Base-by-base conservation (phyloP, 2,888 invertebrate species). In the Lasiommata megera region DNA sequence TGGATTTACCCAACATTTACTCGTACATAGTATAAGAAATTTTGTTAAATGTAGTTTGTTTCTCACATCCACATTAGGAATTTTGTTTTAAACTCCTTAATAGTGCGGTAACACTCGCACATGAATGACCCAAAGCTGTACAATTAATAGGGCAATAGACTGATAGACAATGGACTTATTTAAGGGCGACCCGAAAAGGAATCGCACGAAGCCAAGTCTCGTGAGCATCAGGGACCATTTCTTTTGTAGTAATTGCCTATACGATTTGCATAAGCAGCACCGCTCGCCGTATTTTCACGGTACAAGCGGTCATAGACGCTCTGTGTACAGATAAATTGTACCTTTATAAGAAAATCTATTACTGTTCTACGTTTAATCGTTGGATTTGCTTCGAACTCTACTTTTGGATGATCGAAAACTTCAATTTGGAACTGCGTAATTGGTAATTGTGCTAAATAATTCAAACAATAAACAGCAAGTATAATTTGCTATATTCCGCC, bases 201-300 rank as follows among this genome's bases (percentile, higher is more conserved):
- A 70, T 74, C 69, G 80, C 84, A 84, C 84, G 84, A 79, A 67
- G 40, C 58, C 50, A 56, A 51, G 56, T 60, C 55, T 53, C 63
- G 63, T 63, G 63, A 62, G 56, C 53, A 52, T 54, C 44, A 52
- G 68, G 71, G 70, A 82, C 83, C 75, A 83, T 83, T 82, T 83
- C 80, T 82, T 82, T 78, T 73, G 72, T 79, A 77, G 83, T 84
- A 85, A 85, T 85, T 85, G 85, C 82, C 79, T 69, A 74, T 72
- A 71, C 69, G 68, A 82, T 83, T 83, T 80, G 83, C 82, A 83
- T 84, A 82, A 80, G 77, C 73, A 76, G 76, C 63, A 54, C 62
- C 62, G 51, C 58, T 60, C 47, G 63, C 62, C 63, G 65, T 63
- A 61, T 60, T 70, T 62, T 62, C 70, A 68, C 63, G 65, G 65